A percentile compares a stretch with the other conserved stretches of the same genome.
These are phyloP conservation scores for Stegodyphus mimosarum DNA, from an alignment of 1,140 invertebrate genomes.

Conservation along the genomic window DNA sequence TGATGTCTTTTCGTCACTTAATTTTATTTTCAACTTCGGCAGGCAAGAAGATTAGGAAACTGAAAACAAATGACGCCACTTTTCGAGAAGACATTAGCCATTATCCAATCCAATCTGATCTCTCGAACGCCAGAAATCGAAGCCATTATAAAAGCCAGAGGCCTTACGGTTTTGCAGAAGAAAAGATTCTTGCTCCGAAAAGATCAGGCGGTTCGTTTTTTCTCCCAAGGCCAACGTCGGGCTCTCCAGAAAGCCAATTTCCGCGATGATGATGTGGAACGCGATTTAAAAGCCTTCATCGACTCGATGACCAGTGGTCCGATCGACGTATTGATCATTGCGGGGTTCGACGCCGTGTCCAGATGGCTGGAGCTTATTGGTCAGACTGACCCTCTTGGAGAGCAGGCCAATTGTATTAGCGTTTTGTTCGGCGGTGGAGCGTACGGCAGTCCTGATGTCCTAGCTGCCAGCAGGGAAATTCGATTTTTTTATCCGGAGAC, in stretches of 20 bases:
- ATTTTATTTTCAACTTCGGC: too few species aligned
- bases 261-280: conserved; percentile 33
- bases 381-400: conserved; percentile 21
- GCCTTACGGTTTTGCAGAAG: conserved; percentile 25
- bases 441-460: conserved; percentile 16
- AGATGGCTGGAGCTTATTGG: conserved; percentile 59
- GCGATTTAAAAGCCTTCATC: conserved; percentile 46
- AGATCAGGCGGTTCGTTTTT: conserved; percentile 39
- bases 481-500: conserved; percentile 50
- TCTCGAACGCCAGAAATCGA: conserved; percentile 2
- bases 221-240: background rate
- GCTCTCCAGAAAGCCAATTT: conserved; percentile 28
- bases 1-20: too few species aligned
- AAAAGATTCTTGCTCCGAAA: conserved; percentile 22
- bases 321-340: conserved; percentile 52
- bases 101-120: conserved; percentile 25
- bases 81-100: conserved; percentile 36
- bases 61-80: background rate
- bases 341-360: conserved; percentile 41
- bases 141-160: conserved; percentile 19
- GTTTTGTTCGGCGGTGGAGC: conserved; percentile 24
- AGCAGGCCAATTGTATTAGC: conserved; percentile 16
- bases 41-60: too few species aligned
- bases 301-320: conserved; percentile 43
- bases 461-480: conserved; percentile 36